Evolutionary conservation across 2,113 vertebrate genomes (phyloP), one percentile per base, ranked within the genome.

Genomic region (Gallinago jamesoni): DNA sequence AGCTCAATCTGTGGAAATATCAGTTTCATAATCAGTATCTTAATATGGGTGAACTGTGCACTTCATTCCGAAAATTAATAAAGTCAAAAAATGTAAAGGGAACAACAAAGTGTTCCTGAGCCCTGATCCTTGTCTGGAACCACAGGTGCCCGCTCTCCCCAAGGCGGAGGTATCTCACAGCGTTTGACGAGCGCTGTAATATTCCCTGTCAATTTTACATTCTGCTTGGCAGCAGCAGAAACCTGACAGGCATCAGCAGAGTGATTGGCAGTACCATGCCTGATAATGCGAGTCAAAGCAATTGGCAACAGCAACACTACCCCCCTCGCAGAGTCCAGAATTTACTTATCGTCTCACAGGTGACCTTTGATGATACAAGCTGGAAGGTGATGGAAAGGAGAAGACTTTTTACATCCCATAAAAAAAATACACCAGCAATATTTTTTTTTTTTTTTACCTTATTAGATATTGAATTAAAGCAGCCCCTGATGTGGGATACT

Each of bases 201-300:
- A 94, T 90, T 97, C 84, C 96, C 94, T 97, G 97, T 97, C 97
- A 97, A 96, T 97, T 97, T 97, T 97, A 96, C 82, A 96, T 96
- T 95, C 93, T 93, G 94, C 87, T 93, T 90, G 97, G 95, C 95
- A 98, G 93, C 91, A 97, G 41, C 31, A 30, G 87, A 95, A 94
- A 94, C 94, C 91, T 95, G 85, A 96, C 96, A 97, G 96, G 97
- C 94, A 97, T 97, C 95, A 92, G 90, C 92, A 93, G 84, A 94
- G 85, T 97, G 97, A 97, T 96, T 96, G 93, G 93, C 95, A 97
- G 96, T 52, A 94, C 93, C 95, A 92, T 95, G 96, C 95, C 89
- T 97, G 97, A 98, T 96, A 97, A 90, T 86, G 95, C 75, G 87
- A 96, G 94, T 96, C 90, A 95, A 84, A 96, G 83, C 95, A 93